These are phyloP conservation scores for Tokudaia tokunoshimensis DNA, from an alignment of 2,797 vertebrate species.

Conservation along the genomic window DNA sequence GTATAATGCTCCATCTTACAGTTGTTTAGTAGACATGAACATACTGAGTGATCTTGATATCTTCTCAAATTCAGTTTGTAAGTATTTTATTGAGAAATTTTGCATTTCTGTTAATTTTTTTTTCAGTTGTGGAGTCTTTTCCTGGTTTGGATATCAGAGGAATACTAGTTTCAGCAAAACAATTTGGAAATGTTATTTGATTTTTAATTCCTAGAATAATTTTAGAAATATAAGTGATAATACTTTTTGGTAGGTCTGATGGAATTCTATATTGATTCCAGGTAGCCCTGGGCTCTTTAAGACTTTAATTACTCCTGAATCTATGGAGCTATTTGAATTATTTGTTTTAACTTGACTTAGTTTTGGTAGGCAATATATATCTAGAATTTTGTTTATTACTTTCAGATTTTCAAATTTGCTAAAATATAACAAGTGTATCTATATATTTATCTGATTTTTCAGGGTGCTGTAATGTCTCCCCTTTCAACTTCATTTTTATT, in stretches of 20 bases:
- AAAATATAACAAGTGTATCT: background rate
- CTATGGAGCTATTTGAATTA: background rate
- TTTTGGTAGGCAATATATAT: background rate
- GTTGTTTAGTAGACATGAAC: background rate
- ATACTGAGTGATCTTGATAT: background rate
- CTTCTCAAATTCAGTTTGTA: background rate
- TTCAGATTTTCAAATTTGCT: background rate
- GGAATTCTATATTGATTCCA: background rate
- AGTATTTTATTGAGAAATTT: background rate
- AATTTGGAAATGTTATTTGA: background rate
- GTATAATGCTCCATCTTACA: background rate
- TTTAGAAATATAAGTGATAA: background rate
- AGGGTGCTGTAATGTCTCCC: background rate
- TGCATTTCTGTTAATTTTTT: background rate
- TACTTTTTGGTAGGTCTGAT: background rate
- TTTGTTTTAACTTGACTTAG: background rate
- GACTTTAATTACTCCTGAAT: background rate
- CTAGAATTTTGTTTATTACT: background rate
- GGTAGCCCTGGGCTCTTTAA: too few species aligned
- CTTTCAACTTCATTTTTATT: background rate
- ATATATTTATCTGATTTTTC: background rate
- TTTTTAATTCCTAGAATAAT: background rate
- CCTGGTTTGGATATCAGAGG: background rate
- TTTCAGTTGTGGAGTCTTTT: background rate
- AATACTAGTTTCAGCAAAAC: background rate